Conservation (phyloP, 2,113 vertebrate species). For the Sialia sialis region DNA sequence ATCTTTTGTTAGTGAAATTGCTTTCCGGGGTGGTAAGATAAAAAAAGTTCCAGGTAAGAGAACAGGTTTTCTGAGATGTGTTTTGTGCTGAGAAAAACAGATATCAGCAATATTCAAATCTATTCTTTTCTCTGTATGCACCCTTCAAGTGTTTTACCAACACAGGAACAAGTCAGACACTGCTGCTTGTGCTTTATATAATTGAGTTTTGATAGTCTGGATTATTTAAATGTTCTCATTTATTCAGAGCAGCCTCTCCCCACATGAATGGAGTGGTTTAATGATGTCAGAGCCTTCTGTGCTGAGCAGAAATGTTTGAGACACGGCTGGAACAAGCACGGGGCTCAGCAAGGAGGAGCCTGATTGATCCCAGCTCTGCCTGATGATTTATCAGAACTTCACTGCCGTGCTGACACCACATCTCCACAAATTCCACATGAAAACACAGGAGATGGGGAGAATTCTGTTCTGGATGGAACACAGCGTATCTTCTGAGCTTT, state of each 20-base stretch:
- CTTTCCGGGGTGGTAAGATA: background rate
- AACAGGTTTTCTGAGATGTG: background rate
- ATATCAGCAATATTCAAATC: background rate
- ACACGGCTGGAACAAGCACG: fast-evolving
- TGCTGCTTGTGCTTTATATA: background rate
- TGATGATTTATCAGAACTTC: background rate
- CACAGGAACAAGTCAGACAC: background rate
- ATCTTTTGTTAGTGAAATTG: constrained; percentile 25
- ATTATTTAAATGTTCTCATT: background rate
- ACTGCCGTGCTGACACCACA: fast-evolving
- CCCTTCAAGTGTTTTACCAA: background rate
- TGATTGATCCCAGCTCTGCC: background rate
- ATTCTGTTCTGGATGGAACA: background rate
- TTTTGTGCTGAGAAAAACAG: background rate
- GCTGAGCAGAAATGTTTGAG: fast-evolving
- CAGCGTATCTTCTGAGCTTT: fast-evolving
- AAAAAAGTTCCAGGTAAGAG: constrained; percentile 8
- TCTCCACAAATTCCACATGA: fast-evolving
- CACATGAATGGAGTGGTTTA: background rate
- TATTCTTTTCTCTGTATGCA: background rate
- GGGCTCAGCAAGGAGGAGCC: background rate
- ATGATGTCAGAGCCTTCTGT: background rate
- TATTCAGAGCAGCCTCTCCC: background rate
- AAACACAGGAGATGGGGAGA: fast-evolving
- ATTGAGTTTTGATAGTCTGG: background rate